Conservation (phyloP, 2,888 invertebrate species). For the Sisyra nigra region DNA sequence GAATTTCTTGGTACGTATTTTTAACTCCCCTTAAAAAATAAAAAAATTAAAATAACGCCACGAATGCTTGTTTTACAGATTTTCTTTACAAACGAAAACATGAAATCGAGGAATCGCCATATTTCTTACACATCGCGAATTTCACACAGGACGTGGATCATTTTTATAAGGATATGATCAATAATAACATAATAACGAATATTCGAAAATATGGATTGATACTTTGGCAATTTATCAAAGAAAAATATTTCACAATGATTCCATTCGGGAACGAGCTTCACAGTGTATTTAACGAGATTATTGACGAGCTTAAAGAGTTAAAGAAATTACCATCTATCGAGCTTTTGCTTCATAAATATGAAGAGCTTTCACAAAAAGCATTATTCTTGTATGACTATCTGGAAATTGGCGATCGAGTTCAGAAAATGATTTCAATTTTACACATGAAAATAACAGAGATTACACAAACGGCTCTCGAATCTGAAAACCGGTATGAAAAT, state of each 20-base stretch:
- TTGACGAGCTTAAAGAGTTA: slow-evolving; percentile 40
- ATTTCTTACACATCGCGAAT: slow-evolving; percentile 63
- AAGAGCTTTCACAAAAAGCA: slow-evolving; percentile 43
- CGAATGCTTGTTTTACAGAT: slow-evolving; percentile 36
- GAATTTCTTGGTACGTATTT: slow-evolving; percentile 40
- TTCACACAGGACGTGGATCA: slow-evolving; percentile 67
- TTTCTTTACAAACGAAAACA: slow-evolving; percentile 66
- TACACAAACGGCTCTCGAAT: slow-evolving; percentile 62
- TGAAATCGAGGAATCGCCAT: slow-evolving; percentile 64
- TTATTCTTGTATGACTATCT: slow-evolving; percentile 65
- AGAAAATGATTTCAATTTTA: slow-evolving; percentile 43
- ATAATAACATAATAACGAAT: slow-evolving; percentile 63
- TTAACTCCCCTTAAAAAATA: not conserved
- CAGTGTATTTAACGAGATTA: slow-evolving; percentile 43
- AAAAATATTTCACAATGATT: slow-evolving; percentile 47
- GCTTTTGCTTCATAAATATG: slow-evolving; percentile 34
- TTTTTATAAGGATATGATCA: slow-evolving; percentile 60
- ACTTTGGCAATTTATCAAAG: slow-evolving; percentile 46
- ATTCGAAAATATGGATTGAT: slow-evolving; percentile 57
- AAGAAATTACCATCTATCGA: slow-evolving; percentile 42
- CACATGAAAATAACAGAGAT: slow-evolving; percentile 55
- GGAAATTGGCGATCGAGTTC: slow-evolving; percentile 49
- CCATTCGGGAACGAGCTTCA: slow-evolving; percentile 52
- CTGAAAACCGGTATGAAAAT: slow-evolving; percentile 52
- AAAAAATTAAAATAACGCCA: not conserved